Conservation (phyloP, 53 echinoderm and acorn worm species). For the Patiria pectinifera region DNA sequence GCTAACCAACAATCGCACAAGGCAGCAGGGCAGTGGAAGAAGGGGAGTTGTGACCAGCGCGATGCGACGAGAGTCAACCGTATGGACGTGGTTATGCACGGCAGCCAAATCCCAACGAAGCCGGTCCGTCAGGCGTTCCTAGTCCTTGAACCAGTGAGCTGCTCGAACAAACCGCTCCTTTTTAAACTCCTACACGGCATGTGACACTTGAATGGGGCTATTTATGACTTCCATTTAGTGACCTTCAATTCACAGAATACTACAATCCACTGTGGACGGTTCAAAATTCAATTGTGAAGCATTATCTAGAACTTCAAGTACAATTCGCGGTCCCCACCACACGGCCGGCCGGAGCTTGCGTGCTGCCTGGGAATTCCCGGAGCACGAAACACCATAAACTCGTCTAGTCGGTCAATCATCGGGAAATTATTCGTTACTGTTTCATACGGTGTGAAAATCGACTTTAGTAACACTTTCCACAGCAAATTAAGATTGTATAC, state of each 20-base stretch:
- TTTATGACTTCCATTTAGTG: not conserved
- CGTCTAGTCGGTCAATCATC: not conserved
- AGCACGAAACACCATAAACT: constrained; percentile 48
- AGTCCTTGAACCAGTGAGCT: not conserved
- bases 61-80: too few relatives aligned
- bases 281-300: not conserved
- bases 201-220: not conserved
- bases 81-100: not conserved
- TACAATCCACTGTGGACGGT: not conserved
- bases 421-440: not conserved
- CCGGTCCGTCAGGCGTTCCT: not conserved
- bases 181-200: not conserved
- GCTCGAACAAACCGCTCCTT: not conserved
- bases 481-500: too few relatives aligned
- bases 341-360: not conserved
- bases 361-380: constrained; percentile 38
- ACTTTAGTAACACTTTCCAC: too few relatives aligned
- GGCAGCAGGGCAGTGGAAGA: too few relatives aligned
- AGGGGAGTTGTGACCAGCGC: too few relatives aligned
- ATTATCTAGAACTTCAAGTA: not conserved
- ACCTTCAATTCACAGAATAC: not conserved
- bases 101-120: not conserved
- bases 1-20: too few relatives aligned
- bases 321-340: not conserved
- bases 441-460: too few relatives aligned